Evolutionary conservation across 2,113 vertebrate species (phyloP), one percentile per base, ranked within the genome.

Genomic region (Vulpes lagopus): DNA sequence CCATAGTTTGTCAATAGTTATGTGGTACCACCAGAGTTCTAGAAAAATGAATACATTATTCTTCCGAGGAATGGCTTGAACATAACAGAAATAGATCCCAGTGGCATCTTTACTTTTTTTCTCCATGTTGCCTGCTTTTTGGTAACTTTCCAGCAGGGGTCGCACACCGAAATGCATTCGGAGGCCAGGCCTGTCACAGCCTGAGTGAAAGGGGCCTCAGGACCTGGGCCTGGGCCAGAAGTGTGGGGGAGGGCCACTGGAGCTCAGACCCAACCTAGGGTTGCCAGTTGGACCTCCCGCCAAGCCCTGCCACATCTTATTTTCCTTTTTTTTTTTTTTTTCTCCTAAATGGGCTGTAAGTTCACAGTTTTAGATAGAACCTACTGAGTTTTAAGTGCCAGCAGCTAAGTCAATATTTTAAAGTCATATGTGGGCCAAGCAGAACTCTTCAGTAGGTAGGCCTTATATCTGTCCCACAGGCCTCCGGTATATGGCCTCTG

Each of bases 121-220:
- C 11, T 65, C 59, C 2, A 23, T 20, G 20, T 8, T 83, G n/a
- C n/a, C 4, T 94, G 97, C 71, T 85, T 81, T 96, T 43, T 92
- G 97, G 88, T 71, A 30, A 51, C 67, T 95, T 94, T 94, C 97
- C 96, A 98, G 92, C 96, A 97, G 97, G 97, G 90, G 94, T 94
- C 74, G 87, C 92, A 80, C 43, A 60, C 53, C 78, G 23, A 60
- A 59, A 59, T 71, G 83, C 27, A 15, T 96, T 96, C 64, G n/a
- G 79, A 5, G 14, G 25, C 57, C 51, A 23, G 35, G 32, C 64
- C 23, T 57, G 25, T 5, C 16, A 2, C 2, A 49, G 20, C 62
- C 57, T 30, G 20, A 17, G 10, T 5, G 49, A 59, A 79, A 10
- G n/a, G 17, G 62, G 19, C 30, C 49, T 25, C 10, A 15, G 55